Evolutionary conservation across 2,888 invertebrate genomes (phyloP).

Genomic region (Anthoptus insignis): DNA sequence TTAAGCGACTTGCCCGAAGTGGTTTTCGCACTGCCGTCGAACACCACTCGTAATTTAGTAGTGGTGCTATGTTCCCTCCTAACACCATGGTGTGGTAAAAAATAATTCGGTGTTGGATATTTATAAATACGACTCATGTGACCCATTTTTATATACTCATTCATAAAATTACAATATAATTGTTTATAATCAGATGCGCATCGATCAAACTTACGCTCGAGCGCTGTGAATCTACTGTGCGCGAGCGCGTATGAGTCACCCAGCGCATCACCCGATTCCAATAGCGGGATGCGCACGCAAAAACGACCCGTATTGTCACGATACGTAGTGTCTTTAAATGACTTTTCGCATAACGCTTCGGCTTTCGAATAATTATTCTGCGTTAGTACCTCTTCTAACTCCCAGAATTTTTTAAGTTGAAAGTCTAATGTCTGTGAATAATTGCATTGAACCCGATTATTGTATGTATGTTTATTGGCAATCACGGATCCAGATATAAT

Average conservation of each 20-base stretch:
- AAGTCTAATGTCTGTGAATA: conserved; percentile 30
- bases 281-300: conserved; percentile 44
- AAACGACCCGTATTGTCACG: conserved; percentile 43
- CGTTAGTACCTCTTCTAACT: conserved; percentile 40
- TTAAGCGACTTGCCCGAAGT: conserved; percentile 39
- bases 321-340: conserved; percentile 40
- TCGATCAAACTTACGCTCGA: conserved; percentile 42
- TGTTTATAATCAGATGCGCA: conserved; percentile 41
- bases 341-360: conserved; percentile 38
- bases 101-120: conserved; percentile 38
- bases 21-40: conserved; percentile 49
- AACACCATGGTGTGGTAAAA: conserved; percentile 52
- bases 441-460: conserved; percentile 35
- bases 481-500: conserved; percentile 40
- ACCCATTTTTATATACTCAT: conserved; percentile 47
- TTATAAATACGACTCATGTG: conserved; percentile 43
- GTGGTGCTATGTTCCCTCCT: conserved; percentile 43
- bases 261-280: conserved; percentile 40
- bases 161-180: conserved; percentile 49
- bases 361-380: neutral
- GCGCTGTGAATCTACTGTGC: conserved; percentile 37
- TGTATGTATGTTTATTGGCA: conserved; percentile 2
- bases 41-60: conserved; percentile 51
- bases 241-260: conserved; percentile 43
- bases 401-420: conserved; percentile 44